Evolutionary conservation across 2,113 vertebrate genomes (phyloP).

Genomic region (Mesoclemmys tuberculata): DNA sequence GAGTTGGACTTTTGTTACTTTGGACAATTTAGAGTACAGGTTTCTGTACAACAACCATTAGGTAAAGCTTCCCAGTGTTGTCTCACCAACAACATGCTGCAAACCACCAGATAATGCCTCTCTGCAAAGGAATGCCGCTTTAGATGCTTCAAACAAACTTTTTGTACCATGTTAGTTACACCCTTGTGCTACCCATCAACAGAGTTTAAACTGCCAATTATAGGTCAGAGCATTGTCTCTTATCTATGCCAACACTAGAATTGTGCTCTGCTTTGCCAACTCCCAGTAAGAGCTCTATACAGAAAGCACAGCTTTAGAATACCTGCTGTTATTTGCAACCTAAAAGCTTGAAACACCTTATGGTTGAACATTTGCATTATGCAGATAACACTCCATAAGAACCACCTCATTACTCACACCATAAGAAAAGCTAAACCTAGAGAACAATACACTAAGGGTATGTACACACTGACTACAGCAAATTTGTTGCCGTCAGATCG

Average conservation of each 20-base stretch:
- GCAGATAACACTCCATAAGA: not conserved
- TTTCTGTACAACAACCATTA: not conserved
- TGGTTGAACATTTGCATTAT: not conserved
- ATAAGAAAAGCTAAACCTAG: not conserved
- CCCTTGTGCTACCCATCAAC: not conserved
- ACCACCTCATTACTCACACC: not conserved
- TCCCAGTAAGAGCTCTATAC: not conserved
- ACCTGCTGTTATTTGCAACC: not conserved
- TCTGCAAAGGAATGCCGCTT: not conserved
- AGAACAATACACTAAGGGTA: not conserved
- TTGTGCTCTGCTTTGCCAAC: not conserved
- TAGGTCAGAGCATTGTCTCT: not conserved
- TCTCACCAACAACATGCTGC: not conserved
- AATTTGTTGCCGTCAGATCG: too few relatives aligned
- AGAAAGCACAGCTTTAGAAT: not conserved
- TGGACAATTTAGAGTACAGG: not conserved
- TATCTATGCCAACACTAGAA: not conserved
- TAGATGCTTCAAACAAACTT: rapidly evolving
- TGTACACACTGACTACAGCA: too few relatives aligned
- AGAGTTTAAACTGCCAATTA: not conserved
- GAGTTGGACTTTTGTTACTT: not conserved
- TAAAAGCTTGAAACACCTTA: not conserved
- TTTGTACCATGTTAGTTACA: not conserved
- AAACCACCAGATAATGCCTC: not conserved
- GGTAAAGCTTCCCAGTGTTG: not conserved